Evolutionary conservation across 2,797 vertebrate species (phyloP).

Genomic region (Etheostoma perlongum): DNA sequence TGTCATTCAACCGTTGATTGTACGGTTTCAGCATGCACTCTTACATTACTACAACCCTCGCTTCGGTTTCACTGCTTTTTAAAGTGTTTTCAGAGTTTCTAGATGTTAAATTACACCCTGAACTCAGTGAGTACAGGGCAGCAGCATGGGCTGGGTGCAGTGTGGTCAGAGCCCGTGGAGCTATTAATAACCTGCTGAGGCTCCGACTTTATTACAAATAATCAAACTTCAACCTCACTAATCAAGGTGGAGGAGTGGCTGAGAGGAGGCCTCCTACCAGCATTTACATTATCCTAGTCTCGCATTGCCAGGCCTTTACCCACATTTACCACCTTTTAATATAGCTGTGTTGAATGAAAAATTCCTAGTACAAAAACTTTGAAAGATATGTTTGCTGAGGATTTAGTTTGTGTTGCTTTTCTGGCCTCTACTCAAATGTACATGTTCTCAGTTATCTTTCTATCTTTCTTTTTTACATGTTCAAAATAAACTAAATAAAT

Average conservation of each 20-base stretch:
- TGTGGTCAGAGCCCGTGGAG: constrained; percentile 36
- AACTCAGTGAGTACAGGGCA: constrained; percentile 35
- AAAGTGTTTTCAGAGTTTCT: constrained; percentile 9
- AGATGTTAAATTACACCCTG: constrained; percentile 57
- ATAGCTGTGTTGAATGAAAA: no score
- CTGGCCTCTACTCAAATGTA: no score
- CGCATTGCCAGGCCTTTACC: no score
- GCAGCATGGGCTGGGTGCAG: constrained; percentile 43
- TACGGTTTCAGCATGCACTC: background rate
- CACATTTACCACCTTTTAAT: no score
- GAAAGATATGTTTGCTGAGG: no score
- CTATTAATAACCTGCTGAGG: constrained; percentile 70
- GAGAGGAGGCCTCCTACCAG: background rate
- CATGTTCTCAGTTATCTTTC: no score
- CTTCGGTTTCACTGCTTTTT: constrained; percentile 17
- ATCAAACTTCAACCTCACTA: background rate
- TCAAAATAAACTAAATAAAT: no score
- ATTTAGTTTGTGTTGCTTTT: no score
- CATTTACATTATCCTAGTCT: no score
- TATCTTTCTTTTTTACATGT: no score
- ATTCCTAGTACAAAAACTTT: no score
- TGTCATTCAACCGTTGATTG: constrained; percentile 3
- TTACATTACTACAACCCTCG: background rate
- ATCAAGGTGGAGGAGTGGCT: constrained; percentile 1
- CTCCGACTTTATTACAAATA: background rate